These are phyloP conservation scores for Cetonia aurata DNA, from an alignment of 2,888 invertebrate species.

Conservation along the genomic window DNA sequence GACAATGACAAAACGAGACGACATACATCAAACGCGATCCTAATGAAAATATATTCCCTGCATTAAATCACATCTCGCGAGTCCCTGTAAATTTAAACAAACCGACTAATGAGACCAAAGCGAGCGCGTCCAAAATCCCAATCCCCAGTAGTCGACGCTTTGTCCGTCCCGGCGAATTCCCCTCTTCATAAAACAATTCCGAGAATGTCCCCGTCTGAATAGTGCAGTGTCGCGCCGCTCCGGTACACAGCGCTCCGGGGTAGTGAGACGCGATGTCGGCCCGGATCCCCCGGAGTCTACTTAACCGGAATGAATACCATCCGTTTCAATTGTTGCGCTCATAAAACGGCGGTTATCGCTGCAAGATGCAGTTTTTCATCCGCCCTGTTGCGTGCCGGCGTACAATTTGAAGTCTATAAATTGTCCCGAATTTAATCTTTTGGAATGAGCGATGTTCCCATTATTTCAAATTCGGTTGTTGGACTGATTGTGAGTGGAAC, in stretches of 20 bases:
- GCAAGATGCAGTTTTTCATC: conserved; percentile 24
- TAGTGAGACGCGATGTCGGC: background rate
- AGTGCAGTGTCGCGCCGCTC: no score
- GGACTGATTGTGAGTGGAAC: no score
- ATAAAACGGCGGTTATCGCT: conserved; percentile 20
- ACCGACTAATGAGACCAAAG: background rate
- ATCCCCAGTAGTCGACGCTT: background rate
- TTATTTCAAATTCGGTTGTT: conserved; percentile 17
- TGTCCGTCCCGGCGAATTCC: background rate
- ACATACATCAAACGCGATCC: no score
- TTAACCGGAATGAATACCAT: conserved; percentile 24
- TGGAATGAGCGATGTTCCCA: conserved; percentile 9
- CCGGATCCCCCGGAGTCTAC: conserved; percentile 25
- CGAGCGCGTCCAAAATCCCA: background rate
- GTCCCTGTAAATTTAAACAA: no score
- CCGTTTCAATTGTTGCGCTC: conserved; percentile 31
- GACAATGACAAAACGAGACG: no score
- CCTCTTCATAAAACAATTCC: conserved; percentile 12
- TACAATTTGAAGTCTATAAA: conserved; percentile 16
- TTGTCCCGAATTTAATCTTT: conserved; percentile 1
- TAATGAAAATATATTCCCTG: no score
- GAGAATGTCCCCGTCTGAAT: background rate
- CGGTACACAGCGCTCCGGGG: background rate
- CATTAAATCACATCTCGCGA: no score
- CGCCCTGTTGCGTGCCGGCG: conserved; percentile 15